A percentile compares a stretch with the other conserved stretches of the same genome.
Evolutionary conservation across 2,888 invertebrate genomes (phyloP).

Genomic region (Eubasilissa splendida): DNA sequence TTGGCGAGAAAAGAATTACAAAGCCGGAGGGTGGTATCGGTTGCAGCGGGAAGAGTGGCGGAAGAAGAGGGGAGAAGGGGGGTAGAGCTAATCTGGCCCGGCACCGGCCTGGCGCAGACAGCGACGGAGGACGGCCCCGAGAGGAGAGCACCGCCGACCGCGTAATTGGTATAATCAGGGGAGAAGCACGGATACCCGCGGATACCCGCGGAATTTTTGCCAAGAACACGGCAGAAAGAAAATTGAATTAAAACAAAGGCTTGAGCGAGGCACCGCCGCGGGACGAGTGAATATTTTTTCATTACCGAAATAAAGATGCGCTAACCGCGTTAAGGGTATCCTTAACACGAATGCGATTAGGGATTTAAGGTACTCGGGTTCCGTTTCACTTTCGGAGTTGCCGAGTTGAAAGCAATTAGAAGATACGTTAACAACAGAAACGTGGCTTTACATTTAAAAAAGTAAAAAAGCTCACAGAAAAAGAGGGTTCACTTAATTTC

Average conservation of each 20-base stretch:
- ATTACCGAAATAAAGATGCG: slow-evolving; percentile 42
- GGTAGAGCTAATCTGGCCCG: neutral
- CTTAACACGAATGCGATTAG: slow-evolving; percentile 37
- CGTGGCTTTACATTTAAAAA: neutral
- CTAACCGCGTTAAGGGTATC: slow-evolving; percentile 29
- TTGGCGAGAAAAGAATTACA: slow-evolving; percentile 2
- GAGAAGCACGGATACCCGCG: slow-evolving; percentile 52
- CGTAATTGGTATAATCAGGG: slow-evolving; percentile 59
- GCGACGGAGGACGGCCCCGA: neutral
- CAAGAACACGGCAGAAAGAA: slow-evolving; percentile 56
- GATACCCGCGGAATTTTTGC: slow-evolving; percentile 44
- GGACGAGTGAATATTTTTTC: slow-evolving; percentile 45
- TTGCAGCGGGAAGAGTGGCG: slow-evolving; percentile 6
- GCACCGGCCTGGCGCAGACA: neutral
- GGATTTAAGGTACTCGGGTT: slow-evolving; percentile 23
- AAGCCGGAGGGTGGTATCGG: slow-evolving; percentile 26
- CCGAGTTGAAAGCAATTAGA: slow-evolving; percentile 27
- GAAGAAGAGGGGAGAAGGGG: slow-evolving; percentile 12
- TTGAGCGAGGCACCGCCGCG: slow-evolving; percentile 46
- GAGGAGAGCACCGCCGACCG: slow-evolving; percentile 50
- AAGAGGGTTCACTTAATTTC: neutral
- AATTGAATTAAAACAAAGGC: slow-evolving; percentile 59
- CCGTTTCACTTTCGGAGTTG: slow-evolving; percentile 24
- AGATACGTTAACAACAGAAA: slow-evolving; percentile 15
- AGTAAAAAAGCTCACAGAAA: neutral